Percentiles rank a stretch among this genome's conserved stretches.
Evolutionary conservation across 2,797 vertebrate genomes (phyloP).

Genomic region (Echiichthys vipera): DNA sequence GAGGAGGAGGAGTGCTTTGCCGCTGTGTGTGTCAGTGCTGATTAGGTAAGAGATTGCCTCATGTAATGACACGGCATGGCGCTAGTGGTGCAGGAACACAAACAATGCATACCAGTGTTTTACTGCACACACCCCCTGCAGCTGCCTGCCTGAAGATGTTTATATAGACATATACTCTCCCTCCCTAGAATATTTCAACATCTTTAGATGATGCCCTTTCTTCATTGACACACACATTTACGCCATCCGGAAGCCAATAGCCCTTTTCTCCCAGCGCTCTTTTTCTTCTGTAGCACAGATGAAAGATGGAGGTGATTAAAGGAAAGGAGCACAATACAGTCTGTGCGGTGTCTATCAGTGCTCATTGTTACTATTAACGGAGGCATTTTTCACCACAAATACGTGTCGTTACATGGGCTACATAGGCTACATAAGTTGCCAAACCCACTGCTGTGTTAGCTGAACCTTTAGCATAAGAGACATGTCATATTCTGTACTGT

Average conservation of each 20-base stretch:
- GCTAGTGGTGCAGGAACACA: constrained; percentile 80
- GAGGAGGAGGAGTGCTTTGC: constrained; percentile 68
- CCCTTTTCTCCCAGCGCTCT: constrained; percentile 29
- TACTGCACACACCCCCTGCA: constrained; percentile 73
- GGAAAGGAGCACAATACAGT: constrained; percentile 59
- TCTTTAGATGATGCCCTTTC: constrained; percentile 53
- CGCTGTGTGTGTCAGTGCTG: constrained; percentile 78
- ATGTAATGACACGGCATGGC: constrained; percentile 86
- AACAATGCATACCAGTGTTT: constrained; percentile 82
- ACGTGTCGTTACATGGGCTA: constrained; percentile 46
- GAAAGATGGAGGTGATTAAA: constrained; percentile 78
- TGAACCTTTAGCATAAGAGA: constrained; percentile 32
- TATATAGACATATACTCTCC: constrained; percentile 68
- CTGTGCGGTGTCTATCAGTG: constrained; percentile 54
- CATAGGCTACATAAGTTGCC: constrained; percentile 42
- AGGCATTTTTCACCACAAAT: constrained; percentile 41
- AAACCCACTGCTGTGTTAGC: constrained; percentile 28
- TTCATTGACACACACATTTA: constrained; percentile 37
- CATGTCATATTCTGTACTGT: not conserved
- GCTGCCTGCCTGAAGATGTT: constrained; percentile 75
- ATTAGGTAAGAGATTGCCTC: constrained; percentile 88
- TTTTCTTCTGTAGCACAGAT: constrained; percentile 54
- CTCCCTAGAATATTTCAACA: constrained; percentile 61
- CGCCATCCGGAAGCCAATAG: constrained; percentile 50
- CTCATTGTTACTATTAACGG: constrained; percentile 58